These are phyloP conservation scores for Chloroceryle amazona DNA, from an alignment of 2,797 vertebrate species.

Conservation along the genomic window DNA sequence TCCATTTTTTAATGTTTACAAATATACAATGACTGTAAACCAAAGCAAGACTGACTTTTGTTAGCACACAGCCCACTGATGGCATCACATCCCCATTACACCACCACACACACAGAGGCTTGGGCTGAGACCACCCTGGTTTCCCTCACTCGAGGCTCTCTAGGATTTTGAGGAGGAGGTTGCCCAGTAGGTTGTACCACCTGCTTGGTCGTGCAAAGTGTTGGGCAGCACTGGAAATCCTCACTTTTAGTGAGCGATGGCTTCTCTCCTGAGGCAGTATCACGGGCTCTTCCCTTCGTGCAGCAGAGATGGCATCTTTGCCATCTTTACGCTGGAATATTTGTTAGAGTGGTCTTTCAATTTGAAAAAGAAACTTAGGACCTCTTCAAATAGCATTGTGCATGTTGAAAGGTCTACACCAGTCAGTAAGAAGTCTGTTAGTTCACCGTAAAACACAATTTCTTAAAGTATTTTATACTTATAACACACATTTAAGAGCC, in stretches of 20 bases:
- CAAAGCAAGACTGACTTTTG: background rate
- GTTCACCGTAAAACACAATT: background rate
- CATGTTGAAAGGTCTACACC: background rate
- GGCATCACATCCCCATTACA: background rate
- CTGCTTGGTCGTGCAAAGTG: background rate
- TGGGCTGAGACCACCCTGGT: background rate
- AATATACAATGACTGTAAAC: background rate
- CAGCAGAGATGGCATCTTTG: background rate
- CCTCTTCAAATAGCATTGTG: background rate
- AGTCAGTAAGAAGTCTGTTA: background rate
- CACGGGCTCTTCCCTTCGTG: background rate
- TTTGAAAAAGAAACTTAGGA: background rate
- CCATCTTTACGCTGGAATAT: too few relatives aligned
- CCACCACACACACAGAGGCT: background rate
- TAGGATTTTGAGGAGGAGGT: background rate
- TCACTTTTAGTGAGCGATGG: accelerated
- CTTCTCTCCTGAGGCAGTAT: background rate
- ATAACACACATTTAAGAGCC: accelerated
- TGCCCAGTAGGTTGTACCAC: background rate
- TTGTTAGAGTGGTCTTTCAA: background rate
- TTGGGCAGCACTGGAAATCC: background rate
- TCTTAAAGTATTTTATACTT: background rate
- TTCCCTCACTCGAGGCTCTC: background rate
- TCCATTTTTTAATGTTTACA: background rate
- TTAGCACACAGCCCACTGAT: background rate